Percentiles rank a stretch among this genome's conserved stretches.
Evolutionary conservation across 2,797 vertebrate genomes (phyloP).

Genomic region (Netta rufina): DNA sequence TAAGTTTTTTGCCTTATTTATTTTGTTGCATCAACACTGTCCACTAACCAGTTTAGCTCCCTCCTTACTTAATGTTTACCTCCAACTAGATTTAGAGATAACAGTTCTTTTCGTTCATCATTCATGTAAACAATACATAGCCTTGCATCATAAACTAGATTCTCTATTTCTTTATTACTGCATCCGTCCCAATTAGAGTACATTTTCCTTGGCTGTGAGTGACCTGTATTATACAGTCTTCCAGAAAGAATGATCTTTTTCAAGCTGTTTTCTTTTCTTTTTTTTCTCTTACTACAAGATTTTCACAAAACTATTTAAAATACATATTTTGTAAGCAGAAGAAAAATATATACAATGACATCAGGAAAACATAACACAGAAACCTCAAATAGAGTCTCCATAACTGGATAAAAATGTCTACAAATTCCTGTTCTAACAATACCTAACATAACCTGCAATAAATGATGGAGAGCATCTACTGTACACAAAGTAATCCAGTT

Average conservation of each 20-base stretch:
- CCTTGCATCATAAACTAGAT: neutral
- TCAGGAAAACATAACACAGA: neutral
- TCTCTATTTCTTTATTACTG: neutral
- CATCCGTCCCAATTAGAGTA: neutral
- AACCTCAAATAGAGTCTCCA: neutral
- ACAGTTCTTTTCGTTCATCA: neutral
- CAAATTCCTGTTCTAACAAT: neutral
- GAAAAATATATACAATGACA: neutral
- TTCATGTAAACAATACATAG: neutral
- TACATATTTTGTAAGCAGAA: neutral
- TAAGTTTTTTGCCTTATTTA: neutral
- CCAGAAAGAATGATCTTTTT: neutral
- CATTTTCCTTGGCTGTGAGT: neutral
- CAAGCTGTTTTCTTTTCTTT: neutral
- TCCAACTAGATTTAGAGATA: neutral
- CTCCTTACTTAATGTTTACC: neutral
- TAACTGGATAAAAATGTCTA: neutral
- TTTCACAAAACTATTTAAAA: neutral
- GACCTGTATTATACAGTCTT: neutral
- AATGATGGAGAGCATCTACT: neutral
- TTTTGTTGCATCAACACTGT: neutral
- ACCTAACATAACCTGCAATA: neutral
- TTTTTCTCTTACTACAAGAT: neutral
- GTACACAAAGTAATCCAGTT: conserved; percentile 31
- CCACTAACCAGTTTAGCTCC: neutral